These are phyloP conservation scores for Mactra quadrangularis DNA, from an alignment of 1,140 invertebrate genomes.

Conservation along the genomic window DNA sequence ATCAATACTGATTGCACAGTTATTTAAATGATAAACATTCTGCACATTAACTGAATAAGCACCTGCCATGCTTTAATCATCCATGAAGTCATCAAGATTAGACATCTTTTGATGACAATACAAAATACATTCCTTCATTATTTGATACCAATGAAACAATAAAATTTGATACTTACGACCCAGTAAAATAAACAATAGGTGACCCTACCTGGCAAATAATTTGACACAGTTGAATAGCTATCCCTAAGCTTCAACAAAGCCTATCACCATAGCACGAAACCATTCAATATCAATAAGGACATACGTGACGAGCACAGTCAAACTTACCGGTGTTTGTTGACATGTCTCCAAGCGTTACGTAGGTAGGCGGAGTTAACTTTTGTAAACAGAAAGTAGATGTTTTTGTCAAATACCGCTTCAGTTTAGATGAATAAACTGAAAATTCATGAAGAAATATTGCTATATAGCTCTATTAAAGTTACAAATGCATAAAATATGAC, in stretches of 20 bases:
- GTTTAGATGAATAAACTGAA: too few species aligned
- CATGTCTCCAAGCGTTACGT: slow-evolving; percentile 53
- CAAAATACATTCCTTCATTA: neutral
- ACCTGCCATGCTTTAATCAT: too few species aligned
- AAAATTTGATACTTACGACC: slow-evolving; percentile 45
- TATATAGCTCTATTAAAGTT: too few species aligned
- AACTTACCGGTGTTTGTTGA: slow-evolving; percentile 58
- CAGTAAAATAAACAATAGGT: slow-evolving; percentile 50
- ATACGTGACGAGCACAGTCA: neutral
- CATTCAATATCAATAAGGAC: slow-evolving; percentile 10
- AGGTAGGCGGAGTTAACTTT: slow-evolving; percentile 25
- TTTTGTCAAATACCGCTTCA: too few species aligned
- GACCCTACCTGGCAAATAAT: slow-evolving; percentile 51
- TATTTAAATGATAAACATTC: too few species aligned
- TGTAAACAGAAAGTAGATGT: slow-evolving; percentile 48
- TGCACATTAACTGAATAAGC: too few species aligned
- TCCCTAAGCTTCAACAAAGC: slow-evolving; percentile 43
- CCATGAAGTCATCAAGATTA: neutral
- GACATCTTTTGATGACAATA: neutral
- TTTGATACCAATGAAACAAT: slow-evolving; percentile 46
- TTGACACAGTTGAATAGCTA: slow-evolving; percentile 58
- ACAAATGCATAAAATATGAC: too few species aligned
- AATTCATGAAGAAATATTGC: too few species aligned
- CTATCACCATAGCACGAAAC: slow-evolving; percentile 61
- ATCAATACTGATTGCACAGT: too few species aligned